phyloP scores from a whole-genome alignment of 2,888 invertebrate species.

The Pharmacophagus antenor region DNA sequence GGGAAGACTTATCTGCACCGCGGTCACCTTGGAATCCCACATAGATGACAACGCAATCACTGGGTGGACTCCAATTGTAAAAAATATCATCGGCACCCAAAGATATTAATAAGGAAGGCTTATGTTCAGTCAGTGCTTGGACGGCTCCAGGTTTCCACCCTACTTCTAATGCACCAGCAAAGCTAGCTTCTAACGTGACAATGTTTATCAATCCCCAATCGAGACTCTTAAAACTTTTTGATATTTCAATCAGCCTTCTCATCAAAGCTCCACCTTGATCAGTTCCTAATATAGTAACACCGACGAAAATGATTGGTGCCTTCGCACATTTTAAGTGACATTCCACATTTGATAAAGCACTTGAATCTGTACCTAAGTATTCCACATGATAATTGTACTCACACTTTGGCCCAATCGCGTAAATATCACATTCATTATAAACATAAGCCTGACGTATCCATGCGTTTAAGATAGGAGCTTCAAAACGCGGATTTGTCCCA shows the following conservation, averaged over 20 bases:
- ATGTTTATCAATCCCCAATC: conserved; percentile 87
- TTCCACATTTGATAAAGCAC: too few species aligned
- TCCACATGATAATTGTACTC: conserved; percentile 89
- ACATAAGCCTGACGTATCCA: conserved; percentile 95
- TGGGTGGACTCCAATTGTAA: conserved; percentile 87
- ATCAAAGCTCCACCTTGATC: conserved; percentile 44
- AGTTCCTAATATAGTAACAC: conserved; percentile 52
- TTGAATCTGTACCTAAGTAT: conserved; percentile 47
- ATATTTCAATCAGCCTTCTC: conserved; percentile 40
- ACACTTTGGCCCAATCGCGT: conserved; percentile 91
- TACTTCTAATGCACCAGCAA: conserved; percentile 96
- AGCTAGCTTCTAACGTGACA: conserved; percentile 93
- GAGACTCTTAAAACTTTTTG: conserved; percentile 32
- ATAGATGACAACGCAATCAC: conserved; percentile 91
- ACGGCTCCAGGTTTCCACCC: conserved; percentile 91
- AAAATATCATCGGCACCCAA: conserved; percentile 95
- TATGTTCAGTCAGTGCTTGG: conserved; percentile 76
- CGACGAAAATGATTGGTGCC: conserved; percentile 64
- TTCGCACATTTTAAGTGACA: conserved; percentile 45
- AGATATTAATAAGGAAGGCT: conserved; percentile 90
- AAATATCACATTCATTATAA: conserved; percentile 92
- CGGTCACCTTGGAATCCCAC: conserved; percentile 96
- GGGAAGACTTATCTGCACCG: conserved; percentile 93
- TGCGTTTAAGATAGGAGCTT: conserved; percentile 97
- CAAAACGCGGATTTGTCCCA: conserved; percentile 98